Conservation (phyloP, 2,113 vertebrate genomes). For the Pachypanchax playfairii region DNA sequence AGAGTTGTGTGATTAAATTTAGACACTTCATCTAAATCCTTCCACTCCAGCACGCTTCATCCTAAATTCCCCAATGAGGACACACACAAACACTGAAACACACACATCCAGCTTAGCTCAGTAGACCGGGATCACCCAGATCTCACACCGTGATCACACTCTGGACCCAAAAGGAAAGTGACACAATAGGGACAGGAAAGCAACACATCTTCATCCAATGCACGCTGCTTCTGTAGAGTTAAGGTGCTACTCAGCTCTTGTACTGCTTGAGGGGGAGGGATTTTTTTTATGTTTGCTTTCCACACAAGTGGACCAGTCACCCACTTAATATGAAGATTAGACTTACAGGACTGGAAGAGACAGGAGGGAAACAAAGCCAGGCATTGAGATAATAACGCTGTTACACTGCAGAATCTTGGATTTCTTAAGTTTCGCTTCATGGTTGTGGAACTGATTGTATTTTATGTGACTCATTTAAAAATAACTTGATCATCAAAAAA, state of each 20-base stretch:
- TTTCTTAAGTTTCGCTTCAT: background rate
- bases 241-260: conserved; percentile 58
- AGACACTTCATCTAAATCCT: background rate
- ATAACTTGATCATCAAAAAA: background rate
- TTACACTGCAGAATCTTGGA: background rate
- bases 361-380: conserved; percentile 40
- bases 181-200: conserved; percentile 73
- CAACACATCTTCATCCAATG: conserved; percentile 48
- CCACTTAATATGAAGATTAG: conserved; percentile 60
- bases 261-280: conserved; percentile 30
- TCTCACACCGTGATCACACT: conserved; percentile 48
- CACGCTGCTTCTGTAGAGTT: conserved; percentile 46
- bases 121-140: conserved; percentile 15
- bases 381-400: conserved; percentile 42
- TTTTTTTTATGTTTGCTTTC: conserved; percentile 19
- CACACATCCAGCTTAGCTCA: background rate
- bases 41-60: conserved; percentile 24
- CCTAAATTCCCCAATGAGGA: conserved; percentile 34
- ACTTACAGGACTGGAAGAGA: conserved; percentile 43
- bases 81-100: conserved; percentile 15
- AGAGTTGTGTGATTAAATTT: too few relatives aligned
- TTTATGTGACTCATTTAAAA: conserved; percentile 5
- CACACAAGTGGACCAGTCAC: conserved; percentile 51
- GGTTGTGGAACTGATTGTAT: background rate
- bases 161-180: conserved; percentile 62